Conservation (phyloP, 2,797 vertebrate species). For the Sebastes steindachneri region DNA sequence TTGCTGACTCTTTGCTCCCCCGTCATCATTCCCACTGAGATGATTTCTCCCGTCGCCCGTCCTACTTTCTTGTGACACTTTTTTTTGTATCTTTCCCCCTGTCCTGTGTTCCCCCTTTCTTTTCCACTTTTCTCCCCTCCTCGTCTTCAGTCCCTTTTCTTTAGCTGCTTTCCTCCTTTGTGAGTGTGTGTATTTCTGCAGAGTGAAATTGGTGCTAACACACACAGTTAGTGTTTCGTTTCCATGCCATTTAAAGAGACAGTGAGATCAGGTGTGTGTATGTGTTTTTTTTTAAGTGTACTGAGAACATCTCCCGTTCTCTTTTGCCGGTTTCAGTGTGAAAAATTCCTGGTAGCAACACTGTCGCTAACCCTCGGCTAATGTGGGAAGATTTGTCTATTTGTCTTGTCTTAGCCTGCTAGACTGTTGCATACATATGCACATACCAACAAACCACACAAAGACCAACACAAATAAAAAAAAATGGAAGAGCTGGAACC, state of each 20-base stretch:
- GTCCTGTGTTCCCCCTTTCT: neutral
- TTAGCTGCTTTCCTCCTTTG: neutral
- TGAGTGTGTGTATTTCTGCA: neutral
- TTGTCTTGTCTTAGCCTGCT: neutral
- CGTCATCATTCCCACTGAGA: conserved; percentile 8
- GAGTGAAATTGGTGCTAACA: neutral
- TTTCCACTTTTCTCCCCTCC: neutral
- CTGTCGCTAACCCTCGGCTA: neutral
- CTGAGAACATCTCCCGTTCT: neutral
- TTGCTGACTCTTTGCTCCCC: neutral
- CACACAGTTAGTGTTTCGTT: neutral
- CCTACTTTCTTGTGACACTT: neutral
- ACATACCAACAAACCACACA: neutral
- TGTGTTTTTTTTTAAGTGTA: neutral
- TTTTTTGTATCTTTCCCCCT: neutral
- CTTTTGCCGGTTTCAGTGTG: no score
- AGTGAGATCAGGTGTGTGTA: no score
- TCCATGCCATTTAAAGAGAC: neutral
- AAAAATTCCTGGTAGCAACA: neutral
- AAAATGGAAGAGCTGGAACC: no score
- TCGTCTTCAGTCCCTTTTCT: neutral
- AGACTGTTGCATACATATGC: neutral
- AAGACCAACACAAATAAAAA: neutral
- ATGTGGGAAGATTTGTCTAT: neutral
- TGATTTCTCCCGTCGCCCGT: conserved; percentile 2